Conservation (phyloP, 2,113 vertebrate genomes). For the Hippocampus abdominalis region DNA sequence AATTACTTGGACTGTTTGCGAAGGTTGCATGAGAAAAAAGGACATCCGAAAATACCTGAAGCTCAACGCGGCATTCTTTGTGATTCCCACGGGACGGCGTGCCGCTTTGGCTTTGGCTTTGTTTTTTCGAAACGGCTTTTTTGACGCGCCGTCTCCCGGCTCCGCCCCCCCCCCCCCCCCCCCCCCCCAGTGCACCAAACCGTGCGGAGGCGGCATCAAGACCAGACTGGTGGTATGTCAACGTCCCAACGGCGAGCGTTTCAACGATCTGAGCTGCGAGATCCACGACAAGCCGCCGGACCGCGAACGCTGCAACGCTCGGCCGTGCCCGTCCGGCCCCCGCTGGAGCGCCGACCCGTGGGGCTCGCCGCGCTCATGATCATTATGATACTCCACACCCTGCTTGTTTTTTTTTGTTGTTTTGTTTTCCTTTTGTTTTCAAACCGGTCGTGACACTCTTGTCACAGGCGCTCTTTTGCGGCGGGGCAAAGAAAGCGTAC, state of each 20-base stretch:
- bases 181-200: conserved; percentile 82
- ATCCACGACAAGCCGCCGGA: conserved; percentile 95
- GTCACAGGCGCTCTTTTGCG: conserved; percentile 27
- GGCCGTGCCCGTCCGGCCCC: conserved; percentile 82
- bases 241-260: conserved; percentile 85
- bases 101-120: not conserved
- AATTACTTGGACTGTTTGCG: conserved; percentile 8
- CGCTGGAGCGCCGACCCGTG: conserved; percentile 91
- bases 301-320: conserved; percentile 93
- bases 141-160: conserved; percentile 8
- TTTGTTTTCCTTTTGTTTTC: conserved; percentile 46
- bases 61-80: not conserved
- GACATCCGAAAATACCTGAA: conserved; percentile 3
- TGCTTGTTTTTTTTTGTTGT: conserved; percentile 40
- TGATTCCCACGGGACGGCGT: not conserved
- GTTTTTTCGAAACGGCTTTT: not conserved
- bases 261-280: conserved; percentile 96
- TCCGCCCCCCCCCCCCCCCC: conserved; percentile 28
- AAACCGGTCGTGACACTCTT: conserved; percentile 28
- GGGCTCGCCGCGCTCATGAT: conserved; percentile 96
- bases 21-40: conserved; percentile 9
- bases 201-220: conserved; percentile 86
- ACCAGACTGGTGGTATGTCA: conserved; percentile 94
- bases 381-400: no score
- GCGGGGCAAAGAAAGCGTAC: conserved; percentile 26